Percentiles rank a stretch among this genome's conserved stretches.
These are phyloP conservation scores for Hartigia nigra DNA, from an alignment of 2,888 invertebrate genomes.

Conservation along the genomic window DNA sequence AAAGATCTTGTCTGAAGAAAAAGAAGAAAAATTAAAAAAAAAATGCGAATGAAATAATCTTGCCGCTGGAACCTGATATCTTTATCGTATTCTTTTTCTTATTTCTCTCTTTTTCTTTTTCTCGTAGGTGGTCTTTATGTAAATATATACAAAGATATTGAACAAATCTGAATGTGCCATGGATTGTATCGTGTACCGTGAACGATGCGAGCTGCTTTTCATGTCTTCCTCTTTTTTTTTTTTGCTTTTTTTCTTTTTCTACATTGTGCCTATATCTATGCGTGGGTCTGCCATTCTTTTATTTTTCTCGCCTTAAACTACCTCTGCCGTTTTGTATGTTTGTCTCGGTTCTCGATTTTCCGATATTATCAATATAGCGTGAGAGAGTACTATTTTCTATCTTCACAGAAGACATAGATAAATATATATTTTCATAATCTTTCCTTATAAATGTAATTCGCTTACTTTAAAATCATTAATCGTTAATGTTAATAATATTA, in stretches of 20 bases:
- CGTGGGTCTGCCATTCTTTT: conserved; percentile 17
- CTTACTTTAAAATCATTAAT: conserved; percentile 64
- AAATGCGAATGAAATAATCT: conserved; percentile 15
- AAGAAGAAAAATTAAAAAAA: not conserved
- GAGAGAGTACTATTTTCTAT: conserved; percentile 67
- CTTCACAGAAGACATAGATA: conserved; percentile 69
- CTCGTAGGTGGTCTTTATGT: conserved; percentile 43
- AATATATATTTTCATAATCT: conserved; percentile 68
- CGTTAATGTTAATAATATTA: conserved; percentile 65
- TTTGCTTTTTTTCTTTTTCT: not conserved
- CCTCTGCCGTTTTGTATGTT: conserved; percentile 55
- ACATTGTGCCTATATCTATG: not conserved
- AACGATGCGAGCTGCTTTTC: conserved; percentile 50
- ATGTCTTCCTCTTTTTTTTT: not conserved
- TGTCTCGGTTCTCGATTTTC: conserved; percentile 48
- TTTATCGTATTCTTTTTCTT: conserved; percentile 30
- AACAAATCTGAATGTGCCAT: conserved; percentile 51
- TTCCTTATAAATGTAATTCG: conserved; percentile 66
- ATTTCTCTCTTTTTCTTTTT: not conserved
- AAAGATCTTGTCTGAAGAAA: not conserved
- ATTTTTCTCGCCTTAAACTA: conserved; percentile 47
- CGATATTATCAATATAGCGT: conserved; percentile 65
- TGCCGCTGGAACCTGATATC: conserved; percentile 46
- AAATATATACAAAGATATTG: conserved; percentile 59
- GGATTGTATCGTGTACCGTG: conserved; percentile 47